Evolutionary conservation across 2,797 vertebrate species (phyloP), one percentile per base, ranked within the genome.

Genomic region (Gephyroberyx darwinii): DNA sequence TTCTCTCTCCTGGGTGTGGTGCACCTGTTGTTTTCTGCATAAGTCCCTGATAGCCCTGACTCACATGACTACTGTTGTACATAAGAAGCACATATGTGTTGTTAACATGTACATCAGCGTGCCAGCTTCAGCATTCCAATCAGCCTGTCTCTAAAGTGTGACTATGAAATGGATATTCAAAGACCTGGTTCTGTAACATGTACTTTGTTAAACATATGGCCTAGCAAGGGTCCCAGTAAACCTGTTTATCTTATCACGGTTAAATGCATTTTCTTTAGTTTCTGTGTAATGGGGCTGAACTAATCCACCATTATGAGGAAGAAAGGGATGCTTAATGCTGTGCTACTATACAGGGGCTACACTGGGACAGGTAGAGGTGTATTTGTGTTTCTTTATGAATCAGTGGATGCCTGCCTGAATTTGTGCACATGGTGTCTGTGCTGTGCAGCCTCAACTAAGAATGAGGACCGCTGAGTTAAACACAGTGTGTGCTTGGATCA

Each of bases 11-110:
- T 51, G 77, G 20, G 67, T 57, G 19, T 62, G 66, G 26, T 63
- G 71, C 82, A 88, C 75, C 76, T 89, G 67, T 84, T 87, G 16
- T 51, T 86, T 64, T 75, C 47, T 70, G 59, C 59, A 70, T 43
- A 63, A 8, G 35, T 30, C 50, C 54, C 66, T 39, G 6, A 75
- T 56, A 74, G 67, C 61, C 76, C 30, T 14, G 45, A 52, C 45
- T 8, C 51, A 57, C 22, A 57, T 57, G 13, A 7, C 51, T 13
- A 26, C 65, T 48, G 62, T 67, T 57, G 77, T 72, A 75, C 30
- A 33, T 55, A 50, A 19, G 68, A 47, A 54, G 84, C 43, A 79
- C 41, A 67, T 8, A 9, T 66, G 22, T 6, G n/a, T 48, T 37
- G 48, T 67, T 74, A 53, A 75, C 35, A 57, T 52, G 70, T 22